These are phyloP conservation scores for Nasonovia ribisnigri DNA, from an alignment of 2,888 invertebrate genomes.

Conservation along the genomic window DNA sequence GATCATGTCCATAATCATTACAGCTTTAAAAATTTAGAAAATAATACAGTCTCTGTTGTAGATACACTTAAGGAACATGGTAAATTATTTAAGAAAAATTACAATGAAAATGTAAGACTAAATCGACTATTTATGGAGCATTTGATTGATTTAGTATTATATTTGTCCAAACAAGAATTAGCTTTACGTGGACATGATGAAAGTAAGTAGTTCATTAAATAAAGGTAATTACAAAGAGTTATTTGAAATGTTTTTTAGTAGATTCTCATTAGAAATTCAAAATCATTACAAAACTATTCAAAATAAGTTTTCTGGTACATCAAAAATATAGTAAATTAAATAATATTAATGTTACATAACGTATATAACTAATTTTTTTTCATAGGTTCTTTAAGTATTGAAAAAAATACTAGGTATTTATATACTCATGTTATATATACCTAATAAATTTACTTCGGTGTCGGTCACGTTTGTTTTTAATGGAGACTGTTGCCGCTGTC, in stretches of 20 bases:
- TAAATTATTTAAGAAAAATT: conserved; percentile 8
- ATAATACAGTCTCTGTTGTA: not conserved
- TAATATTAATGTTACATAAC: too few relatives aligned
- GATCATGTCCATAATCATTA: not conserved
- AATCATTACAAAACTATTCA: not conserved
- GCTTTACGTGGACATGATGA: not conserved
- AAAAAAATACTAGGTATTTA: too few relatives aligned
- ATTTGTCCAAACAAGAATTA: conserved; percentile 9
- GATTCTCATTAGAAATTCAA: conserved; percentile 29
- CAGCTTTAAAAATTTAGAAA: not conserved
- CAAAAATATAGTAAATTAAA: too few relatives aligned
- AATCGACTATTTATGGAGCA: conserved; percentile 17
- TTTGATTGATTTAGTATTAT: not conserved
- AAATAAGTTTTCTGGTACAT: not conserved
- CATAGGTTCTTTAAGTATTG: too few relatives aligned
- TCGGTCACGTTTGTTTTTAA: too few relatives aligned
- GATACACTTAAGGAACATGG: not conserved
- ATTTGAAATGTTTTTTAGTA: not conserved
- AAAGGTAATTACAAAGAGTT: conserved; percentile 56
- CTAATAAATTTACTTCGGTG: too few relatives aligned
- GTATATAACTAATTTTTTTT: too few relatives aligned
- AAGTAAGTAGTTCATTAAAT: conserved; percentile 12
- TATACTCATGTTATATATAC: too few relatives aligned
- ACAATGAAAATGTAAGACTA: conserved; percentile 5
- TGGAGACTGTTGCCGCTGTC: too few relatives aligned